Percentiles rank a stretch among this genome's conserved stretches.
These are phyloP conservation scores for Oxygymnocypris stewartii DNA, from an alignment of 2,113 vertebrate species.

Conservation along the genomic window DNA sequence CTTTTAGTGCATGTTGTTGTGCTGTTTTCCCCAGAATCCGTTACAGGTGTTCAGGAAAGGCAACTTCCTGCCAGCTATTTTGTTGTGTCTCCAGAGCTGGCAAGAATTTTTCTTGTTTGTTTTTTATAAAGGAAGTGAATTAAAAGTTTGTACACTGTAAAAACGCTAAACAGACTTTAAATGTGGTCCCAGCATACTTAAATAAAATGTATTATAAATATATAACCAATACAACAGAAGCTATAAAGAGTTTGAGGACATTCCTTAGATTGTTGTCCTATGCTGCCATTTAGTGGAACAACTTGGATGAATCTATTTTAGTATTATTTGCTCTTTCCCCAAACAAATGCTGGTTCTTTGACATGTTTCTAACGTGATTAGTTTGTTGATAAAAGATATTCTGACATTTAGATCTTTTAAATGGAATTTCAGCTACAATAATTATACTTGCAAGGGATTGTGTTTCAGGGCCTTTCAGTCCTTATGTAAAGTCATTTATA, in stretches of 20 bases:
- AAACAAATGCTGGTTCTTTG: neutral
- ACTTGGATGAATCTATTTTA: neutral
- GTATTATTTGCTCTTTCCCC: neutral
- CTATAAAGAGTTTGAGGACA: neutral
- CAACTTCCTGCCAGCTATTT: constrained; percentile 50
- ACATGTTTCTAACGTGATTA: neutral
- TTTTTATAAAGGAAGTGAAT: constrained; percentile 14
- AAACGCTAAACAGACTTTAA: neutral
- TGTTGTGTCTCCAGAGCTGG: constrained; percentile 38
- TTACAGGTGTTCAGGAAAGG: constrained; percentile 54
- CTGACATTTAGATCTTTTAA: too few species aligned
- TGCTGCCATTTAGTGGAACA: constrained; percentile 38
- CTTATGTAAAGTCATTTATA: neutral
- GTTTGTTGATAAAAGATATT: neutral
- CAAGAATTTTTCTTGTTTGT: constrained; percentile 16
- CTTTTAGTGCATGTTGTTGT: neutral
- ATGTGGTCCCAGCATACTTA: neutral
- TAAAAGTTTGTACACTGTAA: neutral
- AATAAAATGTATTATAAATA: neutral
- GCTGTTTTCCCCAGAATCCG: constrained; percentile 9
- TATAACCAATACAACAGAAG: neutral
- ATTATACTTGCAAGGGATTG: neutral
- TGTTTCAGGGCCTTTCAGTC: neutral
- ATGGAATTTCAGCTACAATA: neutral
- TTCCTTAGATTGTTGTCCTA: neutral